phyloP scores from a whole-genome alignment of 2,888 invertebrate species.

The Plemyria rubiginata region DNA sequence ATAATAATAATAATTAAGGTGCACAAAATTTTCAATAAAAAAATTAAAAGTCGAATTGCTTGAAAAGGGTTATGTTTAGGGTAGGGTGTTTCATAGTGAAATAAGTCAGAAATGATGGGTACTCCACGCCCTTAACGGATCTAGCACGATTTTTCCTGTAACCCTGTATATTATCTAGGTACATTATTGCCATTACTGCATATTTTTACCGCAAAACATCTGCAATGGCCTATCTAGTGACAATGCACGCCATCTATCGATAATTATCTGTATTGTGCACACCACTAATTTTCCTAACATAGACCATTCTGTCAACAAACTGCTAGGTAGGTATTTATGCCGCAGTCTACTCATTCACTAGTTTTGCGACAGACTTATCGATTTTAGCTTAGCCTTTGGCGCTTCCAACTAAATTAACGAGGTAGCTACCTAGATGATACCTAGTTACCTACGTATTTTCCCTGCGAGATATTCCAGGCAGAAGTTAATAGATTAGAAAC shows the following conservation, averaged over 20 bases:
- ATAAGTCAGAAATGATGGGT: no score
- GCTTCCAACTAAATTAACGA: constrained; percentile 24
- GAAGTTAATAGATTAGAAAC: no score
- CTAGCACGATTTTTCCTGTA: no score
- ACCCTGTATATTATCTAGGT: no score
- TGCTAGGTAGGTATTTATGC: constrained; percentile 32
- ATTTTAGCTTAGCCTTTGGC: constrained; percentile 55
- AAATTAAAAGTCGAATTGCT: no score
- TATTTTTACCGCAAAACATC: constrained; percentile 1
- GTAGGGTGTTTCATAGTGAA: no score
- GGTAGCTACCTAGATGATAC: background rate
- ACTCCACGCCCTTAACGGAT: no score
- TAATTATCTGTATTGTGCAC: background rate
- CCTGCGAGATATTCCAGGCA: no score
- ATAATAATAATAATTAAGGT: no score
- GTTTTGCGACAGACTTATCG: constrained; percentile 52
- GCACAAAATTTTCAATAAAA: no score
- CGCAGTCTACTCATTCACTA: constrained; percentile 41
- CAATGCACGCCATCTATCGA: background rate
- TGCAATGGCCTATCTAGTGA: background rate
- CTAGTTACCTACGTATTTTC: no score
- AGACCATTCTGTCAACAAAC: background rate
- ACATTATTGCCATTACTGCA: background rate
- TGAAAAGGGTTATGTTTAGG: no score
- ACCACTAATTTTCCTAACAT: background rate